Conservation (phyloP, 2,797 vertebrate species). For the Anabacerthia variegaticeps region DNA sequence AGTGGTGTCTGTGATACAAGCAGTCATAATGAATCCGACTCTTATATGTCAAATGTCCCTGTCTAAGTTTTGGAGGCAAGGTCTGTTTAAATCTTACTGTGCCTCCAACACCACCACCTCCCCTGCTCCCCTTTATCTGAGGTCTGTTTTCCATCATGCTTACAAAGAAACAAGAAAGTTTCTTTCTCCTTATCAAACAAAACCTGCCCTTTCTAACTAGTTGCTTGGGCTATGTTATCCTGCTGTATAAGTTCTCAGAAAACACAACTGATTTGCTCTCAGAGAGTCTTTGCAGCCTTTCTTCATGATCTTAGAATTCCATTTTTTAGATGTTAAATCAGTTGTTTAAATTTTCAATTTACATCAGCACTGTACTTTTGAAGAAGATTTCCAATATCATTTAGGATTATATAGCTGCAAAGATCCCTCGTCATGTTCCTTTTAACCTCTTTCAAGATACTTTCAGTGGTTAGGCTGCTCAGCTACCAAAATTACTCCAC, state of each 20-base stretch:
- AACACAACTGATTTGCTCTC: neutral
- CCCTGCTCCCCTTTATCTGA: neutral
- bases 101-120: neutral
- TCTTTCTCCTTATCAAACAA: neutral
- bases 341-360: neutral
- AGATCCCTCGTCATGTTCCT: neutral
- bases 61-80: neutral
- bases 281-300: neutral
- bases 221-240: neutral
- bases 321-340: neutral
- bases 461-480: neutral
- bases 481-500: neutral
- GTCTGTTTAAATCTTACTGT: neutral
- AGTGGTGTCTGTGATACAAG: neutral
- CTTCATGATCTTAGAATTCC: neutral
- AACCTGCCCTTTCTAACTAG: neutral
- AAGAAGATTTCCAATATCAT: neutral
- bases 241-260: neutral
- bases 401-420: neutral
- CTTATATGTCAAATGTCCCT: neutral
- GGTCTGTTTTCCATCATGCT: neutral
- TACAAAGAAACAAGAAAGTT: neutral
- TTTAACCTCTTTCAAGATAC: neutral
- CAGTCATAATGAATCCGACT: neutral
- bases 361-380: neutral